Conservation (phyloP, 2,888 invertebrate genomes). For the Gastracanthus pulcherrimus region DNA sequence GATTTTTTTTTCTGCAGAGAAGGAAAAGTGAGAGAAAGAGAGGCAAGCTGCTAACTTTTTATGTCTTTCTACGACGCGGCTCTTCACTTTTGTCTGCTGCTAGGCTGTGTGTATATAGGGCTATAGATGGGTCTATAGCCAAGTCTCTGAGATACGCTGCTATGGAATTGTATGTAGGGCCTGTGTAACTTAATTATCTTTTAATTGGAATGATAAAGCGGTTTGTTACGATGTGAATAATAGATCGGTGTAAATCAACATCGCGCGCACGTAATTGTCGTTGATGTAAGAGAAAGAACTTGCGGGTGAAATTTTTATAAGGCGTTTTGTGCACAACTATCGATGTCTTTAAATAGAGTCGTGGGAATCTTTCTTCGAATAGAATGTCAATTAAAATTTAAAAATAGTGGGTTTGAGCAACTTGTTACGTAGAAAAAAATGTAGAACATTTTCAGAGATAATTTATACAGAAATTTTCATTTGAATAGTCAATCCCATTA, state of each 20-base stretch:
- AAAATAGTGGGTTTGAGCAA: too few species aligned
- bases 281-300: too few species aligned
- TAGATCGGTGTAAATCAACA: slow-evolving; percentile 37
- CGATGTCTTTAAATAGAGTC: not conserved
- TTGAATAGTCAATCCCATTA: not conserved
- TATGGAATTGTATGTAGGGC: not conserved
- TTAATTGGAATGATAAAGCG: slow-evolving; percentile 43
- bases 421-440: too few species aligned
- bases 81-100: not conserved
- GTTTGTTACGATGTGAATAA: slow-evolving; percentile 38
- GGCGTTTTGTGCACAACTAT: not conserved
- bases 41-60: too few species aligned
- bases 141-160: too few species aligned
- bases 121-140: not conserved
- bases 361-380: too few species aligned
- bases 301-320: too few species aligned
- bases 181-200: slow-evolving; percentile 41
- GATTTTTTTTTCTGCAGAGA: too few species aligned
- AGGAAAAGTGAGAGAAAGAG: too few species aligned
- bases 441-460: not conserved
- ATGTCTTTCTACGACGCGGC: too few species aligned
- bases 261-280: slow-evolving; percentile 3
- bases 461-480: not conserved
- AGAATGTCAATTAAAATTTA: not conserved
- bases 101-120: not conserved